Percentiles rank a stretch among this genome's conserved stretches.
These are phyloP conservation scores for Varanus komodoensis DNA, from an alignment of 2,113 vertebrate genomes.

Conservation along the genomic window DNA sequence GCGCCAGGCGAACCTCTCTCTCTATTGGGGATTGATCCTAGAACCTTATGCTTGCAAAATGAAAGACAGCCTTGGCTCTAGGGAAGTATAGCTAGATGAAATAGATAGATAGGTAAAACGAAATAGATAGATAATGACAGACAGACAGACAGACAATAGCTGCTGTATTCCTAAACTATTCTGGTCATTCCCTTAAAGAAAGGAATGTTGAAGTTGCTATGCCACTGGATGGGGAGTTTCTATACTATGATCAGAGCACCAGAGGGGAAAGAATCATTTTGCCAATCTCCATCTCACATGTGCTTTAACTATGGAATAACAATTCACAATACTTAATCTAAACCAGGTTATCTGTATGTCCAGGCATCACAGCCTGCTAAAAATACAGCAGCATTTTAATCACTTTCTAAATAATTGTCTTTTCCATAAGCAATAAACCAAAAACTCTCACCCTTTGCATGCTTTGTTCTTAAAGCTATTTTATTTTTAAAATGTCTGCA, in stretches of 20 bases:
- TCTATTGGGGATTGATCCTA: not conserved
- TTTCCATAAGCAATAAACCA: not conserved
- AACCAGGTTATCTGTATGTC: not conserved
- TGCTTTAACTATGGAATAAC: not conserved
- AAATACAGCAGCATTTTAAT: not conserved
- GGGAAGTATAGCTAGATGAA: too few relatives aligned
- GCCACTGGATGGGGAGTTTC: not conserved
- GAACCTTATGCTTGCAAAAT: not conserved
- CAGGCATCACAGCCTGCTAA: not conserved
- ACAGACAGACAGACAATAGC: not conserved
- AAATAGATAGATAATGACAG: too few relatives aligned
- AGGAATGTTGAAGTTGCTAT: not conserved
- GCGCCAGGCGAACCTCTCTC: too few relatives aligned
- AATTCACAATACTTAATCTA: not conserved
- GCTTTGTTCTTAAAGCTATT: slow-evolving; percentile 36
- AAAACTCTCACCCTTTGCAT: not conserved
- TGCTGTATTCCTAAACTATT: not conserved
- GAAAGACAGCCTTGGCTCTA: too few relatives aligned
- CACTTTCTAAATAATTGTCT: not conserved
- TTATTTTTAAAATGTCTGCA: slow-evolving; percentile 37
- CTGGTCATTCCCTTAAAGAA: not conserved
- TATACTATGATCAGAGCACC: not conserved
- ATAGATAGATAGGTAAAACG: too few relatives aligned
- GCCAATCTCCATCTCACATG: not conserved
- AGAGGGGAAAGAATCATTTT: not conserved